Base-by-base conservation (phyloP, 2,797 vertebrate species). In the Heliangelus exortis region DNA sequence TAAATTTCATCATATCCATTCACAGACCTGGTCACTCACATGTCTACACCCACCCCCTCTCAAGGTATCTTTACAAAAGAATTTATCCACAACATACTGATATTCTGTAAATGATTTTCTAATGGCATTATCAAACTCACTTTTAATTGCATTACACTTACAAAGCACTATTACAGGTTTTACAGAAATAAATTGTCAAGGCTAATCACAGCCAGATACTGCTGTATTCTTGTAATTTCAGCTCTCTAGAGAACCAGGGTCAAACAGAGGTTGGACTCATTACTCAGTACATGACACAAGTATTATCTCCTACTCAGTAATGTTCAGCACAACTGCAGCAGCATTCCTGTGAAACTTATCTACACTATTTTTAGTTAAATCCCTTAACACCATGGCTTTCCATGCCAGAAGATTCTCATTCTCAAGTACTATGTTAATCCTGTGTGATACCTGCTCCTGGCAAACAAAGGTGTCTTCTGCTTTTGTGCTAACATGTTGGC, bases 361-460 rank as follows among this genome's bases (percentile, higher is more conserved):
- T 75, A 65, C 3, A 55, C 90, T 93, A 93, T 89, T 96, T 95
- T 96, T 91, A 96, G 94, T 88, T 86, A 91, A 95, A 95, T 88
- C 93, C 92, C 88, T 91, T 91, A 95, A 94, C 91, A 78, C 79
- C 15, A 6, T 33, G 87, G 90, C 91, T 95, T 95, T 83, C 84
- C 90, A 94, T 82, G 66, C 76, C 74, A 72, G 66, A 74, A 93
- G 73, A 95, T 77, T 94, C 90, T 94, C 74, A 48, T 93, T 85
- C 71, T 82, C 79, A 91, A 94, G 94, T 89, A 81, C 77, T 68
- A n/a, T 33, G 82, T 16, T 90, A 96, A 96, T 95, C 79, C 87
- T 71, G 67, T 39, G 68, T 54, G 76, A 36, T 28, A 48, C 28
- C 77, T 67, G 77, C 57, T 77, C 72, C 66, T 54, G 79, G 53